Conservation (phyloP, 1,140 invertebrate species). For the Caenorhabditis inopinata region DNA sequence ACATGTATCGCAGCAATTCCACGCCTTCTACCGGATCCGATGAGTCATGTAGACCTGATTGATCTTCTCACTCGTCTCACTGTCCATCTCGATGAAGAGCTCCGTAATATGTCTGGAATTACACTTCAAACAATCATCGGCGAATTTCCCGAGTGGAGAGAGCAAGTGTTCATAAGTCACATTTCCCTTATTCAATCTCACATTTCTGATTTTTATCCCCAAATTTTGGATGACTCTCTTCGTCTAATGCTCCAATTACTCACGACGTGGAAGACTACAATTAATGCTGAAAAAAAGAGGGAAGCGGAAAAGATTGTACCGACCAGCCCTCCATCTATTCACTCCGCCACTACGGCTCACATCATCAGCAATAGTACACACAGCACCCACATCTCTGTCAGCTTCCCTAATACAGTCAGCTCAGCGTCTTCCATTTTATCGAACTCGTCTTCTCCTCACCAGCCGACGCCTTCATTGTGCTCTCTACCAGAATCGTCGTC, state of each 20-base stretch:
- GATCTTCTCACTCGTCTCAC: conserved; percentile 87
- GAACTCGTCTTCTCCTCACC: not conserved
- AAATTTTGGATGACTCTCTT: conserved; percentile 86
- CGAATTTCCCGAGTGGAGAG: conserved; percentile 94
- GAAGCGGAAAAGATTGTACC: conserved; percentile 41
- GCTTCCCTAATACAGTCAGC: not conserved
- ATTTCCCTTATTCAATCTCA: conserved; percentile 56
- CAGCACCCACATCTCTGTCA: conserved; percentile 34
- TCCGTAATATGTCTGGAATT: conserved; percentile 80
- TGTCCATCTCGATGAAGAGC: conserved; percentile 75
- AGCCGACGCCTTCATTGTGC: not conserved
- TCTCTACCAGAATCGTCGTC: not conserved
- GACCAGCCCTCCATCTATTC: conserved; percentile 19
- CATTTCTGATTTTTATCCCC: conserved; percentile 81
- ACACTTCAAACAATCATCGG: conserved; percentile 90
- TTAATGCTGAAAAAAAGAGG: conserved; percentile 67
- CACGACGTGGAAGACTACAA: conserved; percentile 85
- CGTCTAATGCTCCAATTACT: conserved; percentile 87
- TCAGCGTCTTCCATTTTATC: not conserved
- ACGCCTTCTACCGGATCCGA: conserved; percentile 91
- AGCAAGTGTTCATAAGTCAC: conserved; percentile 81
- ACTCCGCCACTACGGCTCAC: not conserved
- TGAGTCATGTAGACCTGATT: conserved; percentile 79
- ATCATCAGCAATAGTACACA: not conserved
- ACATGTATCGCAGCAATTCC: conserved; percentile 98